Conservation (phyloP, 2,113 vertebrate genomes). For the Myiagra hebetior region DNA sequence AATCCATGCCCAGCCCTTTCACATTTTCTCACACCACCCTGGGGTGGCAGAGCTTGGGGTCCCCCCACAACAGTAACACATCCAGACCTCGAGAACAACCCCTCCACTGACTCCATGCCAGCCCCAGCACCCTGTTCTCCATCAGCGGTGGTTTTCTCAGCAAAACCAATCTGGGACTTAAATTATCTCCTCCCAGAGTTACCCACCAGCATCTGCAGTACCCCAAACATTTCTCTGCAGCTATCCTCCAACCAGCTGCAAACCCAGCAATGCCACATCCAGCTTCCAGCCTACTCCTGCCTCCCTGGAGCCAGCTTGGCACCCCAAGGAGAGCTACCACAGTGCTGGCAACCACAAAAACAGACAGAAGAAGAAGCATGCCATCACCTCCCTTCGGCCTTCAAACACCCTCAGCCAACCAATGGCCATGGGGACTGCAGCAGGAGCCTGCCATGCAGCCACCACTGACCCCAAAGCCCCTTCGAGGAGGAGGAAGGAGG, state of each 20-base stretch:
- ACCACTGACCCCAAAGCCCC: background rate
- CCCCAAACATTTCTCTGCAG: background rate
- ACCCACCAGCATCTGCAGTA: background rate
- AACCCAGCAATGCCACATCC: background rate
- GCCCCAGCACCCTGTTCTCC: background rate
- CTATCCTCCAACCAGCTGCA: background rate
- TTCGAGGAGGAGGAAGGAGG: background rate
- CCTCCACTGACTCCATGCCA: background rate
- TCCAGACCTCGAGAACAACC: background rate
- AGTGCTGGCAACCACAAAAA: background rate
- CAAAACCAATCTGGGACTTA: background rate
- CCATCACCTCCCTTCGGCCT: background rate
- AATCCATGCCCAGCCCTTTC: rapidly evolving
- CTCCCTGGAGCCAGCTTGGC: background rate
- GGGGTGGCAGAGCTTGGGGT: background rate
- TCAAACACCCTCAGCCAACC: background rate
- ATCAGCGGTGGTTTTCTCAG: background rate
- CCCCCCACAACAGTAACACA: background rate
- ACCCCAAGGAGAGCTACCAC: background rate
- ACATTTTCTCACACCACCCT: background rate
- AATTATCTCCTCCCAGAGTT: background rate
- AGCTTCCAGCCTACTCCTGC: background rate
- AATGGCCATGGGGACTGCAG: background rate
- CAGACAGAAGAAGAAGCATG: background rate
- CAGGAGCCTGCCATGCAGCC: background rate